Evolutionary conservation across 2,888 invertebrate genomes (phyloP).

Genomic region (Ypsolopha sequella): DNA sequence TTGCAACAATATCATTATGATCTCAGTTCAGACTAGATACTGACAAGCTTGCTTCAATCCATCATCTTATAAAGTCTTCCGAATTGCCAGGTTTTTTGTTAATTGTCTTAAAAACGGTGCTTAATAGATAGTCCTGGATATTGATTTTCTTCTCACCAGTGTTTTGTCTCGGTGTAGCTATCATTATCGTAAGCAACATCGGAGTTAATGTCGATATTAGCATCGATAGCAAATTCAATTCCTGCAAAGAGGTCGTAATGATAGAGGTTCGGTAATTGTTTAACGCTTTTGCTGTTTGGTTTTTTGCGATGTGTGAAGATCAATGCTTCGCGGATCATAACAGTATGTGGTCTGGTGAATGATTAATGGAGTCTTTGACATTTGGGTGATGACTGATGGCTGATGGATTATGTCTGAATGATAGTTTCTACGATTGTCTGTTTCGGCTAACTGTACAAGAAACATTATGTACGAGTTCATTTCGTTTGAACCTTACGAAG

Average conservation of each 20-base stretch:
- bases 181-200: conserved; percentile 27
- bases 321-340: conserved; percentile 9
- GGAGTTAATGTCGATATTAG: conserved; percentile 5
- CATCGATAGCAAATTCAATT: conserved; percentile 2
- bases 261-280: conserved; percentile 16
- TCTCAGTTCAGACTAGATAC: too few relatives aligned
- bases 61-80: neutral
- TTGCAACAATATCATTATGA: too few relatives aligned
- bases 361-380: neutral
- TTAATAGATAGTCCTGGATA: conserved; percentile 38
- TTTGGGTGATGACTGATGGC: neutral
- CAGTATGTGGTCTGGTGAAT: conserved; percentile 8
- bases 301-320: conserved; percentile 15
- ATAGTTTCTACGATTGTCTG: too few relatives aligned
- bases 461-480: too few relatives aligned
- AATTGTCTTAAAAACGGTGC: conserved; percentile 31
- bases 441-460: too few relatives aligned
- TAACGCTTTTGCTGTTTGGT: conserved; percentile 18
- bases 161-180: conserved; percentile 28
- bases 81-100: neutral
- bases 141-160: conserved; percentile 21
- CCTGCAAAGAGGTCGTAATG: conserved; percentile 1
- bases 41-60: neutral
- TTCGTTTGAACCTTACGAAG: too few relatives aligned
- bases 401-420: too few relatives aligned